phyloP scores from a whole-genome alignment of 1,140 invertebrate genomes.

The Agraylea sexmaculata region DNA sequence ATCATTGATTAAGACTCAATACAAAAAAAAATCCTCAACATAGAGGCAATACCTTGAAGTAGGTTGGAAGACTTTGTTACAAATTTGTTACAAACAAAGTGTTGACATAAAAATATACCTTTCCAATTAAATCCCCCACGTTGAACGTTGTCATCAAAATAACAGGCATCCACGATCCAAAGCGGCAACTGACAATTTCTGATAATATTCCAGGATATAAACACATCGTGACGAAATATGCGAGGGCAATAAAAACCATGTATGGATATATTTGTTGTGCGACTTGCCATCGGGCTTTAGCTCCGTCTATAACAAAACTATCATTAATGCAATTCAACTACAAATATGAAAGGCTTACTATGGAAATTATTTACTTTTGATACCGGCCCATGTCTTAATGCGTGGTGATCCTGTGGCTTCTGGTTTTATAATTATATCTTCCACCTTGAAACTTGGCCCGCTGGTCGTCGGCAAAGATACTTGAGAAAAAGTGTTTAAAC shows the following conservation, averaged over 20 bases:
- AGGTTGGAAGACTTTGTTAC: no score
- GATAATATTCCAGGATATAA: conserved; percentile 83
- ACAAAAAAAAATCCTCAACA: no score
- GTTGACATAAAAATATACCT: no score
- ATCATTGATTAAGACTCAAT: conserved; percentile 4
- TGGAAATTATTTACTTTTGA: conserved; percentile 45
- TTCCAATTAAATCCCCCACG: conserved; percentile 72
- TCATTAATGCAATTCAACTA: conserved; percentile 6
- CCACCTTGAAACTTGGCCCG: conserved; percentile 58
- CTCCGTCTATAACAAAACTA: conserved; percentile 44
- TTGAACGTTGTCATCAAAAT: conserved; percentile 83
- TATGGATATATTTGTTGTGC: conserved; percentile 75
- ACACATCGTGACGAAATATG: conserved; percentile 78
- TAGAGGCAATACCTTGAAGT: no score
- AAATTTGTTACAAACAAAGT: no score
- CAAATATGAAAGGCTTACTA: conserved; percentile 3
- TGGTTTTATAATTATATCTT: conserved; percentile 60
- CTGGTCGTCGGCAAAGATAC: conserved; percentile 27
- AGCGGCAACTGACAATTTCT: conserved; percentile 70
- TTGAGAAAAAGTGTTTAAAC: conserved; percentile 29
- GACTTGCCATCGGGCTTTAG: conserved; percentile 58
- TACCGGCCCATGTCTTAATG: conserved; percentile 44
- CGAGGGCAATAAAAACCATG: conserved; percentile 75
- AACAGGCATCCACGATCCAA: conserved; percentile 83
- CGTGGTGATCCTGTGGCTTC: conserved; percentile 40